These are phyloP conservation scores for Phocoena sinus DNA, from an alignment of 2,113 vertebrate genomes.

Conservation along the genomic window DNA sequence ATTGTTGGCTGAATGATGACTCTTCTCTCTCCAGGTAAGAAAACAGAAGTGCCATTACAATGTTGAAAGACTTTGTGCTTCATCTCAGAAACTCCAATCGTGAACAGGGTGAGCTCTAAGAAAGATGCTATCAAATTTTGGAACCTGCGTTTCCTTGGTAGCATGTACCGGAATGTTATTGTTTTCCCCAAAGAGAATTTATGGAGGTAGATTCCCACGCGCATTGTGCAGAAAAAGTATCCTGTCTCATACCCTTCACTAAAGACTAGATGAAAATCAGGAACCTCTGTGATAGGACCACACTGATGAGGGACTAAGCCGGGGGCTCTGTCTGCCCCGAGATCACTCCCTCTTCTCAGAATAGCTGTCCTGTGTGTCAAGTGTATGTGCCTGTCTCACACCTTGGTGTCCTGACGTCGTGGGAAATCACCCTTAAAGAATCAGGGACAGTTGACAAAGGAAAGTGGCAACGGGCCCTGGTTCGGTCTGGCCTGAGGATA, in stretches of 20 bases:
- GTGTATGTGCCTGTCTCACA: too few relatives aligned
- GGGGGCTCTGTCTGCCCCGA: accelerated
- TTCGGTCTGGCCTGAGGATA: neutral
- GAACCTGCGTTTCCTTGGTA: neutral
- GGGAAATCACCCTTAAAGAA: neutral
- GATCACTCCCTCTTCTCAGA: neutral
- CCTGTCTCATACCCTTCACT: too few relatives aligned
- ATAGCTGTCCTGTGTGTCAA: neutral
- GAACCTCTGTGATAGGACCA: neutral
- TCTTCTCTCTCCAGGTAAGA: neutral
- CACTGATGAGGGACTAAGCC: neutral
- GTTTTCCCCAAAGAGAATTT: neutral
- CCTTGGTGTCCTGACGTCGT: neutral
- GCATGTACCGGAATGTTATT: neutral
- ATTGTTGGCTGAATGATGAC: neutral
- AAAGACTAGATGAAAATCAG: neutral
- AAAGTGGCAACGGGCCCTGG: neutral
- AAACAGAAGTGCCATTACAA: neutral
- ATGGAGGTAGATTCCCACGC: neutral
- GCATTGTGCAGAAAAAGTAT: neutral
- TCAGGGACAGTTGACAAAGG: neutral
- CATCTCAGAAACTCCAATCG: neutral
- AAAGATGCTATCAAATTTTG: neutral
- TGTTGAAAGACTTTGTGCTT: neutral
- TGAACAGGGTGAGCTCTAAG: neutral